Percentiles rank a stretch among this genome's conserved stretches.
These are phyloP conservation scores for Saimiri boliviensis DNA, from an alignment of 2,113 vertebrate genomes.

Conservation along the genomic window DNA sequence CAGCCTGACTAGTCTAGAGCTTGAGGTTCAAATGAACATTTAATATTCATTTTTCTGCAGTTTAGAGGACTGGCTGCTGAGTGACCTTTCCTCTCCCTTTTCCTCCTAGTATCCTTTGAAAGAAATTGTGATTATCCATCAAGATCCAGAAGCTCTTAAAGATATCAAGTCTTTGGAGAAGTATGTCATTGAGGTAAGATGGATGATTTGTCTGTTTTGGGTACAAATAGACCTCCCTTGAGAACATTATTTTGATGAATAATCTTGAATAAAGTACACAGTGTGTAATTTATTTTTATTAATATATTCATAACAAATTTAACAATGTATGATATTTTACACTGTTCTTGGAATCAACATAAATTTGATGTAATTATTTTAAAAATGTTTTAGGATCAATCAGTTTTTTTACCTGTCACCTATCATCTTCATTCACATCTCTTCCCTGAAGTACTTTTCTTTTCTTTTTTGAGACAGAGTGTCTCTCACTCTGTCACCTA, in stretches of 20 bases:
- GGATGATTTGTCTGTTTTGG: not conserved
- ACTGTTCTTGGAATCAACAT: not conserved
- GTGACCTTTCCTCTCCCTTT: not conserved
- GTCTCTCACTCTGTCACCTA: too few species aligned
- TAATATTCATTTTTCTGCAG: not conserved
- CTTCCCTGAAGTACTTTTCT: not conserved
- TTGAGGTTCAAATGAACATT: not conserved
- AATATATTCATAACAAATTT: not conserved
- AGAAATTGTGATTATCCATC: conserved; percentile 97
- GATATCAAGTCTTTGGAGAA: conserved; percentile 94
- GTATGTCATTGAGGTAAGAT: conserved; percentile 95
- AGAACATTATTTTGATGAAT: not conserved
- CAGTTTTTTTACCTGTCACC: conserved; percentile 1
- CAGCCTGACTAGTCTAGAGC: not conserved
- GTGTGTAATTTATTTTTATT: not conserved
- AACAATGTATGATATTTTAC: not conserved
- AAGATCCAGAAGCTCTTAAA: conserved; percentile 92
- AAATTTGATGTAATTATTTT: conserved; percentile 7
- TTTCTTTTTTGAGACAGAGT: too few species aligned
- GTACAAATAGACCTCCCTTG: not conserved
- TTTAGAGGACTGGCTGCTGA: not conserved
- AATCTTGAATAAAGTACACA: not conserved
- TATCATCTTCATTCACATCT: not conserved
- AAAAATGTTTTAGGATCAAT: not conserved
- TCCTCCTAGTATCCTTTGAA: conserved; percentile 94